Evolutionary conservation across 2,888 invertebrate genomes (phyloP).

Genomic region (Antheraea yamamai): DNA sequence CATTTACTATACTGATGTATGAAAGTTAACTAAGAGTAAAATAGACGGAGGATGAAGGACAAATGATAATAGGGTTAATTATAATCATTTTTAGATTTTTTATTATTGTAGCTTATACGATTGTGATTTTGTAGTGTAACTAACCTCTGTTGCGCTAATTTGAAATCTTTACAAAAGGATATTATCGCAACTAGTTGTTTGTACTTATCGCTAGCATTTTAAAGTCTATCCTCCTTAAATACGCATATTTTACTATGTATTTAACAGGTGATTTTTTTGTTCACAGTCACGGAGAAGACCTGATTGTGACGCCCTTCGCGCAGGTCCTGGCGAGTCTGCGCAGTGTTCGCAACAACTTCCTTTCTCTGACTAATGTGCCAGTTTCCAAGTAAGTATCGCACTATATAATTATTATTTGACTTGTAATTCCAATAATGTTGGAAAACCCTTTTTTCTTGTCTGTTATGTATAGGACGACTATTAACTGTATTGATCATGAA

Average conservation of each 20-base stretch:
- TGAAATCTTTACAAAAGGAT: neutral
- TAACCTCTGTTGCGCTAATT: neutral
- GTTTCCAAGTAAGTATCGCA: constrained; percentile 89
- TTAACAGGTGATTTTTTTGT: constrained; percentile 46
- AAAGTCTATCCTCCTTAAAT: neutral
- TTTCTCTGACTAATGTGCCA: constrained; percentile 97
- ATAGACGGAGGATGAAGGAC: neutral
- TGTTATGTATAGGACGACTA: neutral
- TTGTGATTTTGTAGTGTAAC: neutral
- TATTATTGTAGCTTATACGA: neutral
- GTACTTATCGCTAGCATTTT: neutral
- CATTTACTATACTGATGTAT: neutral
- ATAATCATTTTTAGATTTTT: neutral
- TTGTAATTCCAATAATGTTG: neutral
- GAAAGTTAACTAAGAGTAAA: neutral
- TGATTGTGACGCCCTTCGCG: constrained; percentile 99
- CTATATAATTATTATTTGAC: neutral
- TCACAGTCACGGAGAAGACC: constrained; percentile 97
- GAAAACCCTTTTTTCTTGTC: neutral
- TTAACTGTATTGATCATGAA: too few relatives aligned
- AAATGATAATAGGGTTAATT: neutral
- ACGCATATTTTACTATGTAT: neutral
- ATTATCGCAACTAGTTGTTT: neutral
- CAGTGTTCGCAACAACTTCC: constrained; percentile 98
- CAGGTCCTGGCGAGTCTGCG: constrained; percentile 99